These are phyloP conservation scores for Heteromormyrus szaboi DNA, from an alignment of 2,797 vertebrate species.

Conservation along the genomic window DNA sequence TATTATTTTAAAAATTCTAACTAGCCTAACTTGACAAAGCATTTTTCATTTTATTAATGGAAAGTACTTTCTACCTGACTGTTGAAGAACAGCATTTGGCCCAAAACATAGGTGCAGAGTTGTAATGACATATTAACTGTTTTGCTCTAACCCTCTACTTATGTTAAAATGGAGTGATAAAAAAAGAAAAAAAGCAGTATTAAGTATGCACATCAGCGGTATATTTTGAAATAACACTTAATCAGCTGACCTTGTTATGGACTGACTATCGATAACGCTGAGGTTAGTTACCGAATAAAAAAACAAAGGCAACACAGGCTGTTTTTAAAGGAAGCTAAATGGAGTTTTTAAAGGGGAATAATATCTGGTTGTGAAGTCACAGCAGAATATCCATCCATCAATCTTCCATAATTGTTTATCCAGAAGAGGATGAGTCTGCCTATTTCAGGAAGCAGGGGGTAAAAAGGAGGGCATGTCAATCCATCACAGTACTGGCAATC, in stretches of 20 bases:
- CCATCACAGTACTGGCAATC: background rate
- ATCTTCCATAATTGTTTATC: background rate
- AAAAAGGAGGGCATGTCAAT: background rate
- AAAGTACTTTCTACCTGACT: background rate
- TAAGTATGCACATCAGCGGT: background rate
- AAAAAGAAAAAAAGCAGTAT: background rate
- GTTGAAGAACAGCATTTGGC: background rate
- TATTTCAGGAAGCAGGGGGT: background rate
- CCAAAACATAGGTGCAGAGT: background rate
- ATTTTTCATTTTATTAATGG: background rate
- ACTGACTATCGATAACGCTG: background rate
- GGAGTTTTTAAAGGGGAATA: background rate
- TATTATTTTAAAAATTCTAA: background rate
- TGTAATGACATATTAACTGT: background rate
- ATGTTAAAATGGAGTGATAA: background rate
- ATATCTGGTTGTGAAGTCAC: background rate
- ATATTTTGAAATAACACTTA: background rate
- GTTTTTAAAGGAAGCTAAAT: background rate
- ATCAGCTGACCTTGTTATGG: background rate
- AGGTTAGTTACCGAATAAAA: background rate
- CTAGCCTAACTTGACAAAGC: background rate
- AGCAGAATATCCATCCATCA: background rate
- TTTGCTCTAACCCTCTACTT: background rate
- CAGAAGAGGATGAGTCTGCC: background rate
- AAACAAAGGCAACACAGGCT: background rate